These are phyloP conservation scores for Dipodomys ordii DNA, from an alignment of 2,113 vertebrate genomes.

Conservation along the genomic window DNA sequence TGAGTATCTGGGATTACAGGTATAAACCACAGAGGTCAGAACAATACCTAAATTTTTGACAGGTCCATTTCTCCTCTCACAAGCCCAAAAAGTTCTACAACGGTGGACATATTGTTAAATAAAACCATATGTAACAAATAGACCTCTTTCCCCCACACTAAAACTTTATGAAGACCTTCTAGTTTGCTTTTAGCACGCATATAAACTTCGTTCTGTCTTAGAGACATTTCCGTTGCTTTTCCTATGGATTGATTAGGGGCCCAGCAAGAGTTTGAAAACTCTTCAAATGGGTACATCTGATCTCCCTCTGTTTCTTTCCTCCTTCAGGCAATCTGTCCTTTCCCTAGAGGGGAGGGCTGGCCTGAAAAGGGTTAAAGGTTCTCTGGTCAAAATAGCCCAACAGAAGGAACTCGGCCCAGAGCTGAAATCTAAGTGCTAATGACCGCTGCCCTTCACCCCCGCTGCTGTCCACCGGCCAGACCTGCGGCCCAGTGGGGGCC, in stretches of 20 bases:
- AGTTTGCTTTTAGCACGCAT: not conserved
- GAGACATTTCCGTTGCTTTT: not conserved
- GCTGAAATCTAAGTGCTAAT: constrained; percentile 90
- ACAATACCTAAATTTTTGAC: too few species aligned
- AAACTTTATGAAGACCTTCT: not conserved
- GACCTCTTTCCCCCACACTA: not conserved
- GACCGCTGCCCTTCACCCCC: constrained; percentile 88
- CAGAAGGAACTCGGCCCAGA: constrained; percentile 86
- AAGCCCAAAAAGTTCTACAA: not conserved
- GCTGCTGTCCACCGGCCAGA: constrained; percentile 73
- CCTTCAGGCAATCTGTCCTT: constrained; percentile 2
- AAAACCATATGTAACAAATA: not conserved
- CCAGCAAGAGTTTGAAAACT: not conserved
- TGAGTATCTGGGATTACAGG: not conserved
- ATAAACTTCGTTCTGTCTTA: not conserved
- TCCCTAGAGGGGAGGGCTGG: constrained; percentile 29
- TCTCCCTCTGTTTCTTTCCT: constrained; percentile 4
- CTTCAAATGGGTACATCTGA: constrained; percentile 37
- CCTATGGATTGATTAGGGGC: not conserved
- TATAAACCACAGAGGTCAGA: not conserved
- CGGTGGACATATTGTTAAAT: too few species aligned
- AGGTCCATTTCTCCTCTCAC: not conserved
- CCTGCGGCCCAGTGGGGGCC: constrained; percentile 69
- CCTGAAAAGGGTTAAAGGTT: constrained; percentile 81
- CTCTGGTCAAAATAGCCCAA: constrained; percentile 83